Percentiles rank a stretch among this genome's conserved stretches.
Conservation (phyloP, 2,797 vertebrate species). For the Danionella dracula region DNA sequence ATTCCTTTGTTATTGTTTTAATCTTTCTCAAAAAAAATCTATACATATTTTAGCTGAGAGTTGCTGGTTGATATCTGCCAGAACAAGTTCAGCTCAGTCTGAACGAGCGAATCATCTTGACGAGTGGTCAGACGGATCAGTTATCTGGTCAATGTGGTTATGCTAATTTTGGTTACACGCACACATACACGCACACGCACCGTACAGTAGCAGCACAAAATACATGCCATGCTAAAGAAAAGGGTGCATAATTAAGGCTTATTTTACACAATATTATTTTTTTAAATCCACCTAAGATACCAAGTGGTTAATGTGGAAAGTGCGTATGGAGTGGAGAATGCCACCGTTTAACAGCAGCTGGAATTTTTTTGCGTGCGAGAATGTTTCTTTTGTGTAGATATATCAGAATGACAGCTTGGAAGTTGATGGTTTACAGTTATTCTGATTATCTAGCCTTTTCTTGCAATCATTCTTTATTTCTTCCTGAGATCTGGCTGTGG, state of each 20-base stretch:
- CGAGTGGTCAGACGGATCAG: neutral
- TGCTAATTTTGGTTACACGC: slow-evolving; percentile 7
- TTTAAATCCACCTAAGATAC: too few relatives aligned
- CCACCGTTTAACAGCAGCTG: neutral
- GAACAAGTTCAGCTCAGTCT: neutral
- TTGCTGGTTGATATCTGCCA: neutral
- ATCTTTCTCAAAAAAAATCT: neutral
- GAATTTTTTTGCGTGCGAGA: slow-evolving; percentile 12
- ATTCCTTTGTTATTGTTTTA: neutral
- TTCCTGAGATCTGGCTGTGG: slow-evolving; percentile 49
- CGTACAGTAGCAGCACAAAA: neutral
- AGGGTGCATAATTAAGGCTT: too few relatives aligned
- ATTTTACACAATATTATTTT: too few relatives aligned
- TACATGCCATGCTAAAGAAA: too few relatives aligned
- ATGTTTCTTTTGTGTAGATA: slow-evolving; percentile 16
- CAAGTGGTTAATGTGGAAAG: too few relatives aligned
- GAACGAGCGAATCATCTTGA: slow-evolving; percentile 1
- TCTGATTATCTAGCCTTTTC: slow-evolving; percentile 44
- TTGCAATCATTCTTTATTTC: slow-evolving; percentile 51
- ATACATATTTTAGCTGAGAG: neutral
- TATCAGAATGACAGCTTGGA: slow-evolving; percentile 35
- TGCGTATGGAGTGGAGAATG: too few relatives aligned
- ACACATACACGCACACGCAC: too few relatives aligned
- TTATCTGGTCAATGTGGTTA: slow-evolving; percentile 16
- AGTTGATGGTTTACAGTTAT: slow-evolving; percentile 53